Evolutionary conservation across 2,113 vertebrate species (phyloP).

Genomic region (Ellobius talpinus): DNA sequence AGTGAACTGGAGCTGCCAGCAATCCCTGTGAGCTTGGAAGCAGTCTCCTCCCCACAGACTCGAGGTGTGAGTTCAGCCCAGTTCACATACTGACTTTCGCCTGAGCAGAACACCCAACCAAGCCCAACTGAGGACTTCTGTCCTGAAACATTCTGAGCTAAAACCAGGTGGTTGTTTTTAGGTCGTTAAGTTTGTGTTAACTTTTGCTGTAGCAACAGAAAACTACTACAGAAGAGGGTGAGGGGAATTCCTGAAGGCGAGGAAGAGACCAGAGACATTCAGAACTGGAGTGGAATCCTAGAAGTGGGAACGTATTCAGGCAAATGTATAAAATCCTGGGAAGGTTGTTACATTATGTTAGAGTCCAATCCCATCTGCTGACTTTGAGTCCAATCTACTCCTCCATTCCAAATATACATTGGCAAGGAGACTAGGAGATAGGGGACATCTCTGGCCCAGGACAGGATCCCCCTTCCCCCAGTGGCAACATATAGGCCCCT

Average conservation of each 20-base stretch:
- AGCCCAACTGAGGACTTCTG: constrained; percentile 19
- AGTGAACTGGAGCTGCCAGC: not conserved
- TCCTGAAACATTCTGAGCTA: not conserved
- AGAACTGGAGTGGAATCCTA: not conserved
- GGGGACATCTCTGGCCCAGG: not conserved
- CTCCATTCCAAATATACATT: not conserved
- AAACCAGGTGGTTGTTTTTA: not conserved
- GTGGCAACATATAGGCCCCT: too few relatives aligned
- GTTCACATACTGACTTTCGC: not conserved
- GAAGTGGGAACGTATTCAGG: not conserved
- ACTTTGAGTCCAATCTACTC: not conserved
- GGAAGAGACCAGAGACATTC: not conserved
- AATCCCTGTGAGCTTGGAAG: not conserved
- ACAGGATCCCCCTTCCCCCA: not conserved
- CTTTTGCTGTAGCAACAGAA: not conserved
- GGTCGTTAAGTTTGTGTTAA: not conserved
- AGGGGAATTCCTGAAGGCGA: not conserved
- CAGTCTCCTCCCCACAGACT: not conserved
- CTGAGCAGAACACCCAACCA: not conserved
- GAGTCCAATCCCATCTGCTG: not conserved
- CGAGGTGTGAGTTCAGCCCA: not conserved
- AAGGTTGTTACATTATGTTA: not conserved
- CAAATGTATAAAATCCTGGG: not conserved
- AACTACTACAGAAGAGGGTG: not conserved
- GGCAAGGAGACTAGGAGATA: not conserved